Percentiles rank a stretch among this genome's conserved stretches.
Evolutionary conservation across 2,888 invertebrate species (phyloP).

Genomic region (Trisateles emortualis): DNA sequence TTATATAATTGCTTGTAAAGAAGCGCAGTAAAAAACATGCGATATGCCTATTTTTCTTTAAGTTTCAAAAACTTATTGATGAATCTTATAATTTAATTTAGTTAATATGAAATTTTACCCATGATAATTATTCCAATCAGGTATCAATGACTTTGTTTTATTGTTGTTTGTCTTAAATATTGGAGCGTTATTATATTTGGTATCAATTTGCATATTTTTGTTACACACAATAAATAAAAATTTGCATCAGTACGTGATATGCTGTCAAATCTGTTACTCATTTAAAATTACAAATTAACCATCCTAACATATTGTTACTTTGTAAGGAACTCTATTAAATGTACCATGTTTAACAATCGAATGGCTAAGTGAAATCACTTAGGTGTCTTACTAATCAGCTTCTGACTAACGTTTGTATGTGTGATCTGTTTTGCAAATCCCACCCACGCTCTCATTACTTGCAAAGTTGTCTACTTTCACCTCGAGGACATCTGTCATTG

Average conservation of each 20-base stretch:
- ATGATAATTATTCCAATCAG: not conserved
- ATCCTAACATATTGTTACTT: slow-evolving; percentile 18
- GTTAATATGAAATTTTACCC: not conserved
- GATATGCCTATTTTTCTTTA: not conserved
- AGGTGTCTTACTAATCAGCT: slow-evolving; percentile 45
- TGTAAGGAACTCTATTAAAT: slow-evolving; percentile 19
- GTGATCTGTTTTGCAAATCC: slow-evolving; percentile 65
- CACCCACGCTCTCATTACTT: slow-evolving; percentile 68
- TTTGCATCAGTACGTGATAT: slow-evolving; percentile 40
- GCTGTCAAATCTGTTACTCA: slow-evolving; percentile 27
- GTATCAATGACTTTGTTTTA: slow-evolving; percentile 9
- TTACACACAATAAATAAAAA: slow-evolving; percentile 30
- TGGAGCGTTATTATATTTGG: slow-evolving; percentile 27
- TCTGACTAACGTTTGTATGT: slow-evolving; percentile 60
- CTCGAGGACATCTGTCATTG: slow-evolving; percentile 51
- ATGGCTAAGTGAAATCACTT: slow-evolving; percentile 42
- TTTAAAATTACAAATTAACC: slow-evolving; percentile 15
- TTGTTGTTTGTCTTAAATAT: slow-evolving; percentile 20
- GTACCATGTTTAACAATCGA: slow-evolving; percentile 18
- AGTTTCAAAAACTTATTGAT: not conserved
- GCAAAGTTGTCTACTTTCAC: slow-evolving; percentile 68
- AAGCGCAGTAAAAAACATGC: no score
- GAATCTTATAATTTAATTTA: not conserved
- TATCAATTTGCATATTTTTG: slow-evolving; percentile 41
- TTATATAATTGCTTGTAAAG: not conserved